Conservation (phyloP, 2,797 vertebrate species). For the Momotus momota region DNA sequence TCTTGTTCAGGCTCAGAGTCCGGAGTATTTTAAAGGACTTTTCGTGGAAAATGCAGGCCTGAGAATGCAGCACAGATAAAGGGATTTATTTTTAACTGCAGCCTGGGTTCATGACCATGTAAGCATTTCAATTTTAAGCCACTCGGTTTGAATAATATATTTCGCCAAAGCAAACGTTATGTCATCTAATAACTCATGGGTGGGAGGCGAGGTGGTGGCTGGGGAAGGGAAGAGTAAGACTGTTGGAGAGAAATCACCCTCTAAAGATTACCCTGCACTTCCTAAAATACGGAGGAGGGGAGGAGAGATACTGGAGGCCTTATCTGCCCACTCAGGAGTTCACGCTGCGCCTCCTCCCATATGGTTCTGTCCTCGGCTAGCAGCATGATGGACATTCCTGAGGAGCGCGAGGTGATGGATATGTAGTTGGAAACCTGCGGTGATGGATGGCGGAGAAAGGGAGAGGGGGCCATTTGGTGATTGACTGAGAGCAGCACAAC, state of each 20-base stretch:
- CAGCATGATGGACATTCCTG: neutral
- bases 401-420: neutral
- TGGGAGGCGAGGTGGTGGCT: conserved; percentile 3
- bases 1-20: conserved; percentile 66
- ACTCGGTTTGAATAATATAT: conserved; percentile 71
- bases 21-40: conserved; percentile 66
- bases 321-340: neutral
- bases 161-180: conserved; percentile 54
- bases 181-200: conserved; percentile 66
- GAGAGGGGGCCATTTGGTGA: neutral
- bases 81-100: conserved; percentile 77
- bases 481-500: neutral
- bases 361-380: neutral
- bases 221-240: neutral
- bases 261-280: neutral
- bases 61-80: conserved; percentile 74
- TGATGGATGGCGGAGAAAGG: neutral
- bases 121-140: conserved; percentile 76
- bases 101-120: conserved; percentile 65
- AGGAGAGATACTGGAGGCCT: neutral
- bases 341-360: neutral
- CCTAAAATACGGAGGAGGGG: neutral
- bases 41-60: conserved; percentile 39
- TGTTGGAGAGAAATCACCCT: neutral
- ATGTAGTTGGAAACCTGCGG: neutral